Evolutionary conservation across 2,888 invertebrate species (phyloP), one percentile per base, ranked within the genome.

Genomic region (Ennomos erosarius): DNA sequence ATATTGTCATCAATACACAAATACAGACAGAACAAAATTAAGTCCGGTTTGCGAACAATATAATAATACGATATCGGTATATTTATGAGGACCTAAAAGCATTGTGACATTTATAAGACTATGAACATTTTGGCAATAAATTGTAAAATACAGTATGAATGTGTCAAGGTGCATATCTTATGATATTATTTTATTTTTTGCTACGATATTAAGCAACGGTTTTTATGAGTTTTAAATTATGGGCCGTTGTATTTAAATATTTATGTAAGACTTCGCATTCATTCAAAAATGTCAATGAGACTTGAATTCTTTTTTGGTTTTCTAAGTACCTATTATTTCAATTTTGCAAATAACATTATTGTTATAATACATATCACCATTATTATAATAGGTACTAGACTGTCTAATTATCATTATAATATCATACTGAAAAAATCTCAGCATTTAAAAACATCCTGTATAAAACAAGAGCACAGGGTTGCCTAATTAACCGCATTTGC

Each of bases 401-500:
- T n/a, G n/a, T n/a, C n/a, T 44, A 12, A 43, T 46, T 13, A 49
- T 49, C 6, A 16, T 45, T 49, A 26, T 26, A 3, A 26, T 26
- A 26, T 26, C 4, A 26, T 26, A 3, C 6, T 26, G 26, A 26
- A 26, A 26, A 26, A 26, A 26, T 26, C 4, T 16, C 0, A 26
- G 6, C 6, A 26, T 26, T 4, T 26, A 26, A 26, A 26, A 26
- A 6, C 85, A 78, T 0, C 70, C 85, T 85, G 75, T 87, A 75
- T 64, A 65, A 1, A 78, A 70, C 67, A 78, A 71, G 78, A 73
- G 68, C 55, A 9, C 48, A 60, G 51, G 59, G 55, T 75, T 75
- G 73, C 74, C 90, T 87, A 91, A 90, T 91, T 91, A 90, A 88
- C 82, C 78, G 80, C 78, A 74, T 75, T 82, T 82, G 80, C 87